A percentile compares a stretch with the other conserved stretches of the same genome.
phyloP scores from a whole-genome alignment of 2,888 invertebrate species.

The Geotrupes spiniger region DNA sequence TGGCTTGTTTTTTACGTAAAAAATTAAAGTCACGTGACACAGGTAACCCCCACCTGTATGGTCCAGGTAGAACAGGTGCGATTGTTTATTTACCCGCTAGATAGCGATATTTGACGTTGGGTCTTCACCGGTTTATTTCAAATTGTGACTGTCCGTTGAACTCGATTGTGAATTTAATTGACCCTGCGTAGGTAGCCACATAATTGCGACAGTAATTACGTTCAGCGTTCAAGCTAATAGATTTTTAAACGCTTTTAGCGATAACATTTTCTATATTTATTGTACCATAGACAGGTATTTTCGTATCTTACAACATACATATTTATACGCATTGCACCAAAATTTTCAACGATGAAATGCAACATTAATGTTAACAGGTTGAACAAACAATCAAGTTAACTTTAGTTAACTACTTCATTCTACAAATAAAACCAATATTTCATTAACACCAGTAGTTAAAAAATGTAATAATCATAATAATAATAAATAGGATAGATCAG shows the following conservation, averaged over 20 bases:
- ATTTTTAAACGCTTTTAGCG: background rate
- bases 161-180: too few species aligned
- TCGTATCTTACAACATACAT: too few species aligned
- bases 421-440: background rate
- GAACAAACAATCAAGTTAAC: too few species aligned
- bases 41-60: conserved; percentile 43
- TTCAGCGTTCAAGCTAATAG: background rate
- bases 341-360: too few species aligned
- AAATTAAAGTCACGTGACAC: conserved; percentile 46
- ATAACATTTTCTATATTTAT: too few species aligned
- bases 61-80: conserved; percentile 45
- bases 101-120: conserved; percentile 24
- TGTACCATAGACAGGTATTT: too few species aligned
- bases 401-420: background rate
- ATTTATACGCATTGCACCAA: too few species aligned
- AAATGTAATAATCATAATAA: too few species aligned
- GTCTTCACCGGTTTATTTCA: background rate
- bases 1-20: conserved; percentile 44
- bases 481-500: too few species aligned
- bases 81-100: conserved; percentile 30
- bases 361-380: too few species aligned
- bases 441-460: too few species aligned
- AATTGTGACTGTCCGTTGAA: conserved; percentile 1
- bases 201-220: background rate
- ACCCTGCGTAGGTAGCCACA: too few species aligned